Evolutionary conservation across 2,888 invertebrate genomes (phyloP), one percentile per base, ranked within the genome.

Genomic region (Oscheius onirici): DNA sequence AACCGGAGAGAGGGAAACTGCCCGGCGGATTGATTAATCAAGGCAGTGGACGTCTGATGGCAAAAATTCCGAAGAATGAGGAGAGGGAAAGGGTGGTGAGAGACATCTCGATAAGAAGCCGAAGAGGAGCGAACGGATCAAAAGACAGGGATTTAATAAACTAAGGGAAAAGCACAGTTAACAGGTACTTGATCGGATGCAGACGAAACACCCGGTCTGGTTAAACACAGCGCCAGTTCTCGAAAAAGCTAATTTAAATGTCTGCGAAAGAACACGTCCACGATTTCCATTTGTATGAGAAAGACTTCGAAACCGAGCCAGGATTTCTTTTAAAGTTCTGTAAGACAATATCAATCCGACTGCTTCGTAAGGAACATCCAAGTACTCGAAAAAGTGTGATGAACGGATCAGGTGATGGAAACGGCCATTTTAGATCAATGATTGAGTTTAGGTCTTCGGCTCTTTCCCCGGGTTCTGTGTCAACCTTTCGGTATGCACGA

Each of bases 201-300:
- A 43, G 43, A 13, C 8, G 43, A 43, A 43, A 43, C 43, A 43
- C 22, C 55, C 26, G 17, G 17, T 46, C 46, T 11, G n/a, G n/a
- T n/a, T n/a, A 46, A 5, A 5, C 46, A 17, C 17, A 24, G 26
- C 26, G 55, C 10, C 26, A 11, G 24, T 8, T 22, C 22, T 55
- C 55, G 28, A 55, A 55, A 55, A 55, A 55, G 55, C 55, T 55
- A 55, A 55, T 55, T 55, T 55, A 8, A 20, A 55, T 55, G 55
- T 26, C 55, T 55, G 55, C 26, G 55, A 24, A 55, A 55, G 28
- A 55, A 26, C n/a, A 15, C 8, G 52, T 20, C 3, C 5, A 3
- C 28, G 55, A 13, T 24, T 22, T 24, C 11, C 20, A 22, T 51
- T 51, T 11, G 11, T 10, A 20, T 22, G 20, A 20, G 24, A 20